phyloP scores from a whole-genome alignment of 1,140 invertebrate genomes.

The Pararge aegeria region DNA sequence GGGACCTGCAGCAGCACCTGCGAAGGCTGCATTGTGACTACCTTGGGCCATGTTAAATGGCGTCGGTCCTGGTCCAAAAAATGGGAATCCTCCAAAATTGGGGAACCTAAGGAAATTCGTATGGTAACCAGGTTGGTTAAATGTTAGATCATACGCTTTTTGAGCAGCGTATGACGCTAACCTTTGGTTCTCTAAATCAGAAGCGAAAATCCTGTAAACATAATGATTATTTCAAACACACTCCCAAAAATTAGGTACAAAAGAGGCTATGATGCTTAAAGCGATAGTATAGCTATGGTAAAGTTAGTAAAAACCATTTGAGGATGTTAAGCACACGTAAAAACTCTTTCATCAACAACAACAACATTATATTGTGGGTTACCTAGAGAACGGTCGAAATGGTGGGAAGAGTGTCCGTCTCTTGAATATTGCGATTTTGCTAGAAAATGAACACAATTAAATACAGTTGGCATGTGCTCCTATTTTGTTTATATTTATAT shows the following conservation, averaged over 20 bases:
- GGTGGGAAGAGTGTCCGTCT: not conserved
- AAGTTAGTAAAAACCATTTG: slow-evolving; percentile 13
- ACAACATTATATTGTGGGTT: not conserved
- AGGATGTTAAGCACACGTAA: slow-evolving; percentile 2
- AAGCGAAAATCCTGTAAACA: slow-evolving; percentile 66
- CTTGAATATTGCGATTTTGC: not conserved
- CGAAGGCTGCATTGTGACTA: slow-evolving; percentile 52
- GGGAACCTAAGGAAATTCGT: slow-evolving; percentile 62
- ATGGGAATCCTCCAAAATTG: slow-evolving; percentile 38
- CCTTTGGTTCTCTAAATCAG: slow-evolving; percentile 55
- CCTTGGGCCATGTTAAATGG: slow-evolving; percentile 27
- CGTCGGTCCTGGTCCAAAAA: slow-evolving; percentile 36
- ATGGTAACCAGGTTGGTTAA: slow-evolving; percentile 55
- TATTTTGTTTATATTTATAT: not conserved
- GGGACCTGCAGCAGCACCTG: slow-evolving; percentile 63
- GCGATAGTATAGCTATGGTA: slow-evolving; percentile 11
- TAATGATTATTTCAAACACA: slow-evolving; percentile 31
- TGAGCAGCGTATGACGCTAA: slow-evolving; percentile 55
- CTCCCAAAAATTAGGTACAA: slow-evolving; percentile 16
- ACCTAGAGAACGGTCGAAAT: slow-evolving; percentile 5
- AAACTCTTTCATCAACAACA: no score
- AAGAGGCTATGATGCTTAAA: slow-evolving; percentile 22
- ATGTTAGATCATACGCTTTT: slow-evolving; percentile 68
- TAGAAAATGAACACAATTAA: not conserved
- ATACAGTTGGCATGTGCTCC: not conserved